phyloP scores from a whole-genome alignment of 2,797 vertebrate genomes.

The Galagoides demidoff region DNA sequence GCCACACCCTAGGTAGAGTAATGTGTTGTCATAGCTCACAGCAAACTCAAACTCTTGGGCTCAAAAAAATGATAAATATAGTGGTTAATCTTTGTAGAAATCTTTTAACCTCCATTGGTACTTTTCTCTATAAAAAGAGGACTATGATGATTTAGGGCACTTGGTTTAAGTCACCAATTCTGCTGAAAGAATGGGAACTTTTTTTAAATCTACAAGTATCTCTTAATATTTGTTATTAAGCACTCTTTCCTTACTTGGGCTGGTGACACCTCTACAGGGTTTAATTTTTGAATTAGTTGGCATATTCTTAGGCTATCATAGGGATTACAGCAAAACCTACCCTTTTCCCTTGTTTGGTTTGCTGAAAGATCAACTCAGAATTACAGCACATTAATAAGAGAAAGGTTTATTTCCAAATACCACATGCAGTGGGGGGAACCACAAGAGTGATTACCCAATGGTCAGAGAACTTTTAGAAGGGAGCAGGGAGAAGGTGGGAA shows the following conservation, averaged over 20 bases:
- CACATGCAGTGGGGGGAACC: no score
- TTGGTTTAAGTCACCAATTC: conserved; percentile 31
- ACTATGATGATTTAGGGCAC: conserved; percentile 45
- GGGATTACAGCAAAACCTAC: no score
- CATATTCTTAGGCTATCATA: background rate
- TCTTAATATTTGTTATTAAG: conserved; percentile 44
- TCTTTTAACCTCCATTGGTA: conserved; percentile 38
- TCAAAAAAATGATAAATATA: conserved; percentile 75
- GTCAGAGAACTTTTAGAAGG: no score
- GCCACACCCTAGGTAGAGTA: no score
- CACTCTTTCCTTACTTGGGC: conserved; percentile 60
- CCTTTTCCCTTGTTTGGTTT: no score
- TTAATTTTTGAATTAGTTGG: conserved; percentile 61
- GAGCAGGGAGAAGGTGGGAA: no score
- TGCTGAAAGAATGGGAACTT: background rate
- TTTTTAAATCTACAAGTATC: conserved; percentile 64
- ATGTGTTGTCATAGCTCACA: no score
- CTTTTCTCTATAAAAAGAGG: conserved; percentile 70
- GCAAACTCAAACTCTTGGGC: no score
- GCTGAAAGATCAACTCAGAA: no score
- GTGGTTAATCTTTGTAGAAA: conserved; percentile 69
- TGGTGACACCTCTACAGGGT: conserved; percentile 54
- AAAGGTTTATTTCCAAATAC: no score
- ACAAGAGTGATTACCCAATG: no score
- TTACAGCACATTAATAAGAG: no score